Percentiles rank a stretch among this genome's conserved stretches.
Evolutionary conservation across 2,113 vertebrate genomes (phyloP).

Genomic region (Candoia aspera): DNA sequence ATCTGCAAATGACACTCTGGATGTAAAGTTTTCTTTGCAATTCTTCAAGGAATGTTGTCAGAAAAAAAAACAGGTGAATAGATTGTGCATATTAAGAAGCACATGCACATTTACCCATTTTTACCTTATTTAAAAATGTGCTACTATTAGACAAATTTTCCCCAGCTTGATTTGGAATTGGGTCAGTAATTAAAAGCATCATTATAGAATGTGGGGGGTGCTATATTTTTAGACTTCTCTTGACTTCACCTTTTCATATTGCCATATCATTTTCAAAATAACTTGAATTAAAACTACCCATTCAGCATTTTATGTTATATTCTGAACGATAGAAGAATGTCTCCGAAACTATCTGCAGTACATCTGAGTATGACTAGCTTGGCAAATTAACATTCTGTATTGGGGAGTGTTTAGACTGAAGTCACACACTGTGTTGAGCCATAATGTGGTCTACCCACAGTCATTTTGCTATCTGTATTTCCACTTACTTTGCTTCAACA

Average conservation of each 20-base stretch:
- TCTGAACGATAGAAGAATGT: not conserved
- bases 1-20: not conserved
- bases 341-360: not conserved
- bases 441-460: not conserved
- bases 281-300: not conserved
- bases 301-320: slow-evolving; percentile 3
- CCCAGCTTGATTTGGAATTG: not conserved
- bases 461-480: not conserved
- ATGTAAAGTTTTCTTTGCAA: not conserved
- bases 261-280: not conserved
- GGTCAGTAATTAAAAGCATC: not conserved
- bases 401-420: not conserved
- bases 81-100: not conserved
- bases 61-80: not conserved
- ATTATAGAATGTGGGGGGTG: not conserved
- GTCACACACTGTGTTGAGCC: not conserved
- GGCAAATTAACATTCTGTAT: not conserved
- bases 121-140: not conserved
- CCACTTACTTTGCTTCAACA: not conserved
- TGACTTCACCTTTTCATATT: not conserved
- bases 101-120: not conserved
- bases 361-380: not conserved
- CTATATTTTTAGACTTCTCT: not conserved
- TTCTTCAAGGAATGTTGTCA: not conserved
- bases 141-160: not conserved